A percentile compares a stretch with the other conserved stretches of the same genome.
These are phyloP conservation scores for Drosophila colorata DNA, from an alignment of 2,888 invertebrate species.

Conservation along the genomic window DNA sequence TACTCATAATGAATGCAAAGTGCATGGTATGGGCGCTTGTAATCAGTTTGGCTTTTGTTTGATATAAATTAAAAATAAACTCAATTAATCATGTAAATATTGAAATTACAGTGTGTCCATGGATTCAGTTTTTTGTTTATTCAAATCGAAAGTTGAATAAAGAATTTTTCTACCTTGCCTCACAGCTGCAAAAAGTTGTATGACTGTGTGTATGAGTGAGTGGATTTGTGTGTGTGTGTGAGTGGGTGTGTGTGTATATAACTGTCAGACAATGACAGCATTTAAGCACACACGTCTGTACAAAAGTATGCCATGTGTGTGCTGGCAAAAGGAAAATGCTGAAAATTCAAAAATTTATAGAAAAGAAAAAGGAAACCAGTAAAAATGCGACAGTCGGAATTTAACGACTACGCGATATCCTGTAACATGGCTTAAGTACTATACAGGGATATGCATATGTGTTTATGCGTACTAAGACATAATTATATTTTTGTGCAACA, in stretches of 20 bases:
- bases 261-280: conserved; percentile 61
- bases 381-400: conserved; percentile 29
- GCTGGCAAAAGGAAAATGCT: conserved; percentile 44
- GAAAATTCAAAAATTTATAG: conserved; percentile 69
- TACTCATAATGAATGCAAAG: conserved; percentile 35
- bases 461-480: no score
- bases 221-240: neutral
- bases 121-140: conserved; percentile 29
- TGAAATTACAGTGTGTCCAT: conserved; percentile 39
- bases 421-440: neutral
- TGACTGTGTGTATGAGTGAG: neutral
- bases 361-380: conserved; percentile 44
- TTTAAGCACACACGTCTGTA: conserved; percentile 60
- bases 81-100: conserved; percentile 78
- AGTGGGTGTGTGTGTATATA: conserved; percentile 14
- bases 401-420: conserved; percentile 2
- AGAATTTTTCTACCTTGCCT: conserved; percentile 16
- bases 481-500: no score
- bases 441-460: neutral
- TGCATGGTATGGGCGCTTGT: conserved; percentile 29
- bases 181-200: conserved; percentile 6
- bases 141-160: conserved; percentile 30
- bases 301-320: conserved; percentile 50
- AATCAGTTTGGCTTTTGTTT: conserved; percentile 74
- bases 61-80: conserved; percentile 74